These are phyloP conservation scores for Tinea trinotella DNA, from an alignment of 2,888 invertebrate species.

Conservation along the genomic window DNA sequence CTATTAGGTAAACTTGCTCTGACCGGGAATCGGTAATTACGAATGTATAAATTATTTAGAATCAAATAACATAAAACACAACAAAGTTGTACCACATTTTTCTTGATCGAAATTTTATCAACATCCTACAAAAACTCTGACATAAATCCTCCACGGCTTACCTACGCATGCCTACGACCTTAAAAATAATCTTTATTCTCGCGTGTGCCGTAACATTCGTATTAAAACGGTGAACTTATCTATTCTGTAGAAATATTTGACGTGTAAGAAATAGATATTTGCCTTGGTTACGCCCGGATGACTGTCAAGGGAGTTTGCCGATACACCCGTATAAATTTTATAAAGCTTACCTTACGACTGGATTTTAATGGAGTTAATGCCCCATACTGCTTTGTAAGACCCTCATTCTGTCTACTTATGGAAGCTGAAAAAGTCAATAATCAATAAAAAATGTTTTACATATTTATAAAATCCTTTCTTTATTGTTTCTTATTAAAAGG, in stretches of 20 bases:
- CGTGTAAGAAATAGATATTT: conserved; percentile 15
- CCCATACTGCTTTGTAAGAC: background rate
- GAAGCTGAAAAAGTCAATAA: background rate
- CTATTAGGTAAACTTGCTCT: no score
- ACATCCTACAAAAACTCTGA: background rate
- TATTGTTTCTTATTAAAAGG: no score
- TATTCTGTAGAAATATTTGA: conserved; percentile 10
- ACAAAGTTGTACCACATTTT: no score
- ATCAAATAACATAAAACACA: no score
- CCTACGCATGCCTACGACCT: background rate
- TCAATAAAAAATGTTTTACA: background rate
- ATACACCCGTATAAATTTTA: conserved; percentile 19
- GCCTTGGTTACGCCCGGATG: conserved; percentile 16
- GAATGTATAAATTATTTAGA: no score
- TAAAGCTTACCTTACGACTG: background rate
- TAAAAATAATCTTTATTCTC: conserved; percentile 16
- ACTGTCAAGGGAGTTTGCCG: conserved; percentile 16
- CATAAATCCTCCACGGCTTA: background rate
- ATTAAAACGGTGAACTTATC: conserved; percentile 19
- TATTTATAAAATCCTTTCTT: no score
- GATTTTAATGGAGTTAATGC: conserved; percentile 8
- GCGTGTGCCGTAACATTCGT: conserved; percentile 8
- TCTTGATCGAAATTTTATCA: no score
- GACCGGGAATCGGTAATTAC: no score
- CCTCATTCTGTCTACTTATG: background rate